phyloP scores from a whole-genome alignment of 2,113 vertebrate species.

The Peromyscus maniculatus region DNA sequence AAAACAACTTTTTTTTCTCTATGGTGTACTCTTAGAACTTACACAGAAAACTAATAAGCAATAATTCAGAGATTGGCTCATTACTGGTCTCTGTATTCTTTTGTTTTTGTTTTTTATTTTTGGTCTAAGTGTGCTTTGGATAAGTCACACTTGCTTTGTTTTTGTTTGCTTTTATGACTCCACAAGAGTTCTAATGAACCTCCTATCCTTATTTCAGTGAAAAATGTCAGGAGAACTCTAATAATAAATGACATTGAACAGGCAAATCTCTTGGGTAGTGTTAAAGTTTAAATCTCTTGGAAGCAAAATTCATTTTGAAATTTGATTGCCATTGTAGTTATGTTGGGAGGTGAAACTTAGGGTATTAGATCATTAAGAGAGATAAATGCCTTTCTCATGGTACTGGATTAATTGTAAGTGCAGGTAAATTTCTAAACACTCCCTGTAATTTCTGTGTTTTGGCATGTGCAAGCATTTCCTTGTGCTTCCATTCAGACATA shows the following conservation, averaged over 20 bases:
- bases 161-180: background rate
- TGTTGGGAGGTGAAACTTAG: background rate
- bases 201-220: background rate
- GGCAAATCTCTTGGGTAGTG: background rate
- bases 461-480: background rate
- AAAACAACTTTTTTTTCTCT: background rate
- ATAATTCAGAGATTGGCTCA: background rate
- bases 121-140: background rate
- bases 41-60: background rate
- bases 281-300: background rate
- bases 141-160: too few relatives aligned
- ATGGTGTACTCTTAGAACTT: background rate
- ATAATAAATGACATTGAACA: background rate
- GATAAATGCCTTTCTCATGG: background rate
- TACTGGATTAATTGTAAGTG: background rate
- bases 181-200: background rate
- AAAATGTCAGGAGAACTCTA: background rate
- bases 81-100: background rate
- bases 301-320: background rate
- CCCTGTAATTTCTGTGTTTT: background rate
- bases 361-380: background rate
- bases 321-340: background rate
- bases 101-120: background rate
- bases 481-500: background rate
- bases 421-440: too few relatives aligned